These are phyloP conservation scores for Lepus europaeus DNA, from an alignment of 2,113 vertebrate genomes.

Conservation along the genomic window DNA sequence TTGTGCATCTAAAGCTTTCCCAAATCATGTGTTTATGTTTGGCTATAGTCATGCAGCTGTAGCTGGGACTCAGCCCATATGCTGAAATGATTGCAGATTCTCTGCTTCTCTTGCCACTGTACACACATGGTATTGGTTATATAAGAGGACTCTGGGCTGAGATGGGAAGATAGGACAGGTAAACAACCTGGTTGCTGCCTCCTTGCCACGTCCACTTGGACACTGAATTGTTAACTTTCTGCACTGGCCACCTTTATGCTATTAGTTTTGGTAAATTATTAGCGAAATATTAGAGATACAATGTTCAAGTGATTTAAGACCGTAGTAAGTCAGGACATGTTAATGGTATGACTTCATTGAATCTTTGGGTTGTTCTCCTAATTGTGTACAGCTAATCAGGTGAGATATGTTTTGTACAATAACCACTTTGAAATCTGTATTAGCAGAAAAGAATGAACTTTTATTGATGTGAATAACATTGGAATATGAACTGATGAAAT, in stretches of 20 bases:
- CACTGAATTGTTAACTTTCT: neutral
- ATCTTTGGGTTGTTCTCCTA: neutral
- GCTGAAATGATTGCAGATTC: neutral
- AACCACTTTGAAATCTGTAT: neutral
- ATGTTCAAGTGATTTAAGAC: neutral
- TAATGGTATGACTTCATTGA: neutral
- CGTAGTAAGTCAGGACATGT: too few species aligned
- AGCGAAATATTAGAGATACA: neutral
- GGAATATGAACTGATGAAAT: conserved; percentile 12
- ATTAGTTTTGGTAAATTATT: neutral
- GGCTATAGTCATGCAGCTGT: neutral
- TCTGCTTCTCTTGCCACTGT: neutral
- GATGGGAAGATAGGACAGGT: neutral
- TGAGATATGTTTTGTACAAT: neutral
- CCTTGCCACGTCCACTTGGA: neutral
- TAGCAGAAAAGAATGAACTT: neutral
- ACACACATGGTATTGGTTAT: neutral
- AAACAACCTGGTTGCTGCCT: neutral
- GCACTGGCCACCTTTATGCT: neutral
- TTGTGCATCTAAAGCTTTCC: neutral
- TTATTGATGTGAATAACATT: neutral
- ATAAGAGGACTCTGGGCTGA: neutral
- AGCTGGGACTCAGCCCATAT: neutral
- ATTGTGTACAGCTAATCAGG: neutral
- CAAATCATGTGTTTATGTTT: neutral